Conservation (phyloP, 2,888 invertebrate genomes). For the Eulithis testata region DNA sequence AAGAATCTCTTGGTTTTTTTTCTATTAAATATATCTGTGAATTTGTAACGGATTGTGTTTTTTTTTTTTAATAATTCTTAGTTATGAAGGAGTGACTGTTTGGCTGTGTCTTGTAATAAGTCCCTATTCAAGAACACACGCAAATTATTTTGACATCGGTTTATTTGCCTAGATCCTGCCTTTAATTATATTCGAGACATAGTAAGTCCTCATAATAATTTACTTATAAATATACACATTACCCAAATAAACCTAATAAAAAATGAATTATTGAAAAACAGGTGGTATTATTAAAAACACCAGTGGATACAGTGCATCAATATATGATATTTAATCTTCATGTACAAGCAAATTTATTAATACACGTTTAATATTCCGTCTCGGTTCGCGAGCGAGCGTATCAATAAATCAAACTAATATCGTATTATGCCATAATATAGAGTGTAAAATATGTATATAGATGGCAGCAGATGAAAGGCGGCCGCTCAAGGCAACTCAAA, state of each 20-base stretch:
- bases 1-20: conserved; percentile 28
- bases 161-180: conserved; percentile 79
- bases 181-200: conserved; percentile 80
- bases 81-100: conserved; percentile 1
- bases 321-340: conserved; percentile 91
- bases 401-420: conserved; percentile 71
- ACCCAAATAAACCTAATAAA: conserved; percentile 81
- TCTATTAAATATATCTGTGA: conserved; percentile 12
- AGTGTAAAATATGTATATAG: conserved; percentile 76
- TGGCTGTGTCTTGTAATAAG: conserved; percentile 29
- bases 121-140: conserved; percentile 75
- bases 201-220: conserved; percentile 79
- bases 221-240: conserved; percentile 82
- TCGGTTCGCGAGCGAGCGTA: conserved; percentile 67
- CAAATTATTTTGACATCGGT: conserved; percentile 74
- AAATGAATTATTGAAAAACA: conserved; percentile 67
- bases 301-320: conserved; percentile 88
- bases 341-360: conserved; percentile 89
- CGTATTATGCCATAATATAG: conserved; percentile 84
- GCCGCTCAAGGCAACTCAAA: conserved; percentile 68
- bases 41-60: conserved; percentile 1
- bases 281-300: conserved; percentile 83
- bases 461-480: conserved; percentile 61
- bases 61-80: neutral
- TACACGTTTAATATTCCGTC: conserved; percentile 78